These are phyloP conservation scores for Cacoxenus indagator DNA, from an alignment of 2,888 invertebrate genomes.

Conservation along the genomic window DNA sequence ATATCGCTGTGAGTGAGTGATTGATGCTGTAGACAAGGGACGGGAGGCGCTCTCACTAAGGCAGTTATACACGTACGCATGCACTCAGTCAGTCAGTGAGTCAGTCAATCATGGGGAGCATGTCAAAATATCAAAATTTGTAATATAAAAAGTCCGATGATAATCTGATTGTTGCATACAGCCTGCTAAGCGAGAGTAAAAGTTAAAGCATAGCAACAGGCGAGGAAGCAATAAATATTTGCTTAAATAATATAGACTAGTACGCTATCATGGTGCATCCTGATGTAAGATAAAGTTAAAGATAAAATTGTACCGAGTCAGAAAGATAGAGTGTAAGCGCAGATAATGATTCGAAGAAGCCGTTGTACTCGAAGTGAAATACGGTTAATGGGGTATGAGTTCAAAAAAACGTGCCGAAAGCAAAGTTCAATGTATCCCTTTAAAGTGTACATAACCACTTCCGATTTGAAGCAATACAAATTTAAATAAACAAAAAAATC, in stretches of 20 bases:
- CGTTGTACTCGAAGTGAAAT: no score
- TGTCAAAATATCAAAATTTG: conserved; percentile 1
- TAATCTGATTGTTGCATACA: not conserved
- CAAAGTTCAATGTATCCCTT: no score
- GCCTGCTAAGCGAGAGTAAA: not conserved
- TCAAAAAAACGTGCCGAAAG: no score
- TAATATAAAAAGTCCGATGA: no score
- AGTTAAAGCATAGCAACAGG: not conserved
- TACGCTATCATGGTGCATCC: not conserved
- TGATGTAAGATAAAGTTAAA: not conserved
- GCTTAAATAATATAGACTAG: not conserved
- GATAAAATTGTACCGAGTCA: no score
- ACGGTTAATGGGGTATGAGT: no score
- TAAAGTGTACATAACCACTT: no score
- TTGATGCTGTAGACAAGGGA: not conserved
- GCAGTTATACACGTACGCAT: conserved; percentile 36
- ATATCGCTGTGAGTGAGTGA: not conserved
- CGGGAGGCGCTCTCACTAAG: not conserved
- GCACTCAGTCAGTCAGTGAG: conserved; percentile 16
- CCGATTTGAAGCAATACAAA: no score
- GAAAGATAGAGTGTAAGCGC: no score
- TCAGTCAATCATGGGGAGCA: not conserved
- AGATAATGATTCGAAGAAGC: no score
- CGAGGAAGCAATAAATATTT: not conserved
- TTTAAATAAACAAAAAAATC: no score